Base-by-base conservation (phyloP, 2,113 vertebrate species). In the Podiceps cristatus region DNA sequence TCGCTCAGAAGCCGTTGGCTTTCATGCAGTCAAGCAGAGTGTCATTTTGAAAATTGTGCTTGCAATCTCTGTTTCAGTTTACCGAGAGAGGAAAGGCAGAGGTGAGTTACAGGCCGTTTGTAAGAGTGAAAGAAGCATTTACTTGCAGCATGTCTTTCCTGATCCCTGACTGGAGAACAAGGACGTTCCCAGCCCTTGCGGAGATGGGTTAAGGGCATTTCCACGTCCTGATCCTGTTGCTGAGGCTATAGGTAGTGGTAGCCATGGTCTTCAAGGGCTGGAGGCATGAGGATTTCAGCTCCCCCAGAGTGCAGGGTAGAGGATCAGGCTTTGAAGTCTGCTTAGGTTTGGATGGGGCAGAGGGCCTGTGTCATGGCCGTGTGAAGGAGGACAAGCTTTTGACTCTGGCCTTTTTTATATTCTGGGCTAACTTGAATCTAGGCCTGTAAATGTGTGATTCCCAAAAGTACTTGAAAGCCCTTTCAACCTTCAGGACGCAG, bases 11-110 rank as follows among this genome's bases (percentile, higher is more conserved):
- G 42, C 23, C 2, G 7, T 50, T 77, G 15, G 23, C 10, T 47
- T 64, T 50, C 29, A 6, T 13, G 49, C 22, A 1, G 50, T 6
- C 20, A 24, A 27, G 44, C 37, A 6, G 23, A 6, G 25, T 0
- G 17, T 5, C 33, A 4, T 18, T 58, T 52, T 50, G 29, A 4
- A 49, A 24, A 4, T 13, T 2, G 13, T 2, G 0, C 25, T 44
- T 58, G 35, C 28, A 2, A 1, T 29, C 35, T 82, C 71, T 31
- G 49, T 8, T 59, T 40, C 1, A 3, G 31, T 16, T 71, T 28
- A 3, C 5, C 0, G 4, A 4, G 79, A 20, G 72, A 18, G 78
- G 28, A 17, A 23, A 42, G 45, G 29, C 33, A 25, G 72, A 45
- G 83, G n/a, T n/a, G 66, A 71, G n/a, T 53, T 50, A 0, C 17